Percentiles rank a stretch among this genome's conserved stretches.
phyloP scores from a whole-genome alignment of 2,797 vertebrate genomes.

The Clarias pachynema region DNA sequence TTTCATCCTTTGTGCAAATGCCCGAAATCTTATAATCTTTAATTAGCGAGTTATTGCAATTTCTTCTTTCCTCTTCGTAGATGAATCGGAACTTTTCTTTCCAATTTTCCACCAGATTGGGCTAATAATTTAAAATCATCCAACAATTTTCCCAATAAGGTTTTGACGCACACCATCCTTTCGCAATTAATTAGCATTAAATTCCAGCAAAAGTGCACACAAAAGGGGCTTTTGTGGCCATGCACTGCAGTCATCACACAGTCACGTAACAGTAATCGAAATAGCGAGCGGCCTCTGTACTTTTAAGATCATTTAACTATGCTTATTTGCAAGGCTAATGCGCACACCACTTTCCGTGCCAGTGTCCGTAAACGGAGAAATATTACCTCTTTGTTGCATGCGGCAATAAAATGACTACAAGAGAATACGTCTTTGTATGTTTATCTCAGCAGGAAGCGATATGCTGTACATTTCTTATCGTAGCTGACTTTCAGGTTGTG shows the following conservation, averaged over 20 bases:
- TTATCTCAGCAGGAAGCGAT: neutral
- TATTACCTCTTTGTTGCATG: neutral
- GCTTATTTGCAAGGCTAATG: neutral
- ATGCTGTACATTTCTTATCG: neutral
- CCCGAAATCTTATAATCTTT: neutral
- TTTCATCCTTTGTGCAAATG: neutral
- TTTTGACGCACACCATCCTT: neutral
- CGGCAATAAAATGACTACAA: too few relatives aligned
- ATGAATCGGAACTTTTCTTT: neutral
- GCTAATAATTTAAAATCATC: neutral
- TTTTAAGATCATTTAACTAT: neutral
- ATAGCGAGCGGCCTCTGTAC: neutral
- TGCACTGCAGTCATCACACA: neutral
- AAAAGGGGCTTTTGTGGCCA: neutral
- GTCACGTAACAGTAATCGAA: neutral
- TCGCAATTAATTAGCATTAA: neutral
- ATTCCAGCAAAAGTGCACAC: neutral
- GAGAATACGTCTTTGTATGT: neutral
- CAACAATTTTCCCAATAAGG: too few relatives aligned
- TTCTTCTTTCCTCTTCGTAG: neutral
- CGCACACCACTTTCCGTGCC: neutral
- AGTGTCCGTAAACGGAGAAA: neutral
- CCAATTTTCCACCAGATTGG: neutral
- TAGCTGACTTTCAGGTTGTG: slow-evolving; percentile 9
- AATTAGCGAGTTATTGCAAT: neutral